Base-by-base conservation (phyloP, 2,888 invertebrate species). In the Troides aeacus region DNA sequence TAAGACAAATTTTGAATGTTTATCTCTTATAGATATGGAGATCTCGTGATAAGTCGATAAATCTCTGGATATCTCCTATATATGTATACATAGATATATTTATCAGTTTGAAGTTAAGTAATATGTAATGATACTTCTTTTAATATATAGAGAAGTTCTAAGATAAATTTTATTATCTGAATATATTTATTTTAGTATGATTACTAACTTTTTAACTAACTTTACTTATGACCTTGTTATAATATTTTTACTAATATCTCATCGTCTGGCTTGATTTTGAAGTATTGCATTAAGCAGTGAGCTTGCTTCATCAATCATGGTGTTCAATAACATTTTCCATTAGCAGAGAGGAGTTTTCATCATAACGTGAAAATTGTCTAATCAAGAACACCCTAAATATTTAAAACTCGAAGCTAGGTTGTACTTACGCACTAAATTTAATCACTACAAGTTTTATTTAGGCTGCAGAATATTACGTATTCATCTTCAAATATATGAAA, bases 211-310 rank as follows among this genome's bases (percentile, higher is more conserved):
- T 24, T 24, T 24, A 24, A 24, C 24, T 24, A 2, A 56, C 66
- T 66, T 68, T 70, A 61, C 64, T 73, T 74, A 74, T 74, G 71
- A 71, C 72, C 66, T 66, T 63, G 64, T 56, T 69, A 71, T 67
- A 70, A 63, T 71, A 69, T 71, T 69, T 69, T 67, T 69, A 64
- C 64, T 58, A 58, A 64, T 61, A 65, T 62, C 59, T 59, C 46
- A 17, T 50, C n/a, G 21, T 10, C n/a, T n/a, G 39, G 63, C 59
- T 66, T 63, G 66, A 66, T 63, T 70, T 70, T 66, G 63, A 70
- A 66, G 42, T 63, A 66, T 66, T 58, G 42, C 46, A 62, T 64
- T 60, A 18, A 18, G 42, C 12, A 42, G 68, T 63, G 66, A 67
- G 60, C 68, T 62, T 67, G 46, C 58, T 58, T 69, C 65, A 62